Conservation (phyloP, 64 coral and sea anemone species). For the Pocillopora verrucosa region DNA sequence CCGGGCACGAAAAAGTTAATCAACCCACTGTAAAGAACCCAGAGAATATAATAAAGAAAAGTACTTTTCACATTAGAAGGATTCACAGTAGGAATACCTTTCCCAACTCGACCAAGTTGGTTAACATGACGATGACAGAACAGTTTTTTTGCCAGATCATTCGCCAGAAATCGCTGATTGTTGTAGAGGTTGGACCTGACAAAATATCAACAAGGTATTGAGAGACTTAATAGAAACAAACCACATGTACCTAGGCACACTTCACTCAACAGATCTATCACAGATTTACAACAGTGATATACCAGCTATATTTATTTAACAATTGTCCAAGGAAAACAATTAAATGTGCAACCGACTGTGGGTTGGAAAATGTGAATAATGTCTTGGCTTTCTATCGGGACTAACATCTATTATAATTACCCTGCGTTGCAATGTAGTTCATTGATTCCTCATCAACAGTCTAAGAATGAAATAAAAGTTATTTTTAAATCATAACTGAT, state of each 20-base stretch:
- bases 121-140: constrained; percentile 57
- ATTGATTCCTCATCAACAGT: constrained; percentile 39
- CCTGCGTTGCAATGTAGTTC: constrained; percentile 72
- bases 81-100: constrained; percentile 19
- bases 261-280: too few species aligned
- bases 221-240: background rate
- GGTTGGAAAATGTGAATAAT: too few species aligned
- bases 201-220: background rate
- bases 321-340: too few species aligned
- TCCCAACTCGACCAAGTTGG: constrained; percentile 47
- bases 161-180: constrained; percentile 50
- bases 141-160: constrained; percentile 68
- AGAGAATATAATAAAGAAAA: too few species aligned
- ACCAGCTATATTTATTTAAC: too few species aligned
- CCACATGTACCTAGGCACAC: too few species aligned
- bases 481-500: background rate
- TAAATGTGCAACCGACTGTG: too few species aligned
- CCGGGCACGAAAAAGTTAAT: too few species aligned
- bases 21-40: too few species aligned
- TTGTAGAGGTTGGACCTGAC: constrained; percentile 27
- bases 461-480: constrained; percentile 11
- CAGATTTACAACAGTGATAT: too few species aligned
- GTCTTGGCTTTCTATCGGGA: too few species aligned
- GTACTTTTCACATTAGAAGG: too few species aligned
- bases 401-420: background rate